Base-by-base conservation (phyloP, 2,113 vertebrate species). In the Lamprotornis superbus region DNA sequence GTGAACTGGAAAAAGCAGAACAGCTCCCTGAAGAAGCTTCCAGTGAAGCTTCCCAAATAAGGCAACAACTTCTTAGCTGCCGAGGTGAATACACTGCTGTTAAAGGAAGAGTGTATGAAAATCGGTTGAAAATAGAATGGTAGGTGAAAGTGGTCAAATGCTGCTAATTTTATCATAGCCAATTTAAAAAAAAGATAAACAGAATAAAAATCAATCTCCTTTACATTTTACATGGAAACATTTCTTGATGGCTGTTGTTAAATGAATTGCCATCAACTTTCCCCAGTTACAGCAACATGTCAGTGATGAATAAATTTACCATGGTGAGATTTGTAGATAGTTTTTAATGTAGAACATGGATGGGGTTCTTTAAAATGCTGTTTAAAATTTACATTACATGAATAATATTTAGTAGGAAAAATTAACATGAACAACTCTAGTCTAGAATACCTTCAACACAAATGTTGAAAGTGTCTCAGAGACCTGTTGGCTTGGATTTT, bases 1-100 rank as follows among this genome's bases (percentile, higher is more conserved):
- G 94, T 35, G 95, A 97, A 60, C 89, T 98, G 79, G 98, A 98
- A 96, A 97, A 97, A 90, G 98, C 97, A 1, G 98, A 98, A 19
- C 61, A 96, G 50, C 97, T 98, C 65, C 97, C 98, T 3, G 97
- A 98, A 40, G 97, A 87, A 13, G 94, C 95, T 46, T 87, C 97
- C 78, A 98, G 98, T 1, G 98, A 99, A 94, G 92, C 97, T 57
- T 97, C 97, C 93, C 97, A 78, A 89, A 95, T 98, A 96, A 97
- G 98, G 88, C 96, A 98, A 55, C 98, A 98, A 39, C 97, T 99
- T 49, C 97, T 98, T 40, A 98, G 97, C 89, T 98, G 97, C 82
- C 96, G 98, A 84, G 98, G 98, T 25, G 98, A 98, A 79, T 97
- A 98, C 39, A 95, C 30, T 18, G 95, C 95, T 47, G 89, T 91